Percentiles rank a stretch among this genome's conserved stretches.
phyloP scores from a whole-genome alignment of 1,140 invertebrate genomes.

The fruit fly (Drosophila melanogaster) region Release_6_plus_ISO1_MT NT_033779.5:16539501-16540000 shows the following conservation, averaged over 20 bases:
- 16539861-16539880: constrained; percentile 17
- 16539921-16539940: constrained; percentile 21
- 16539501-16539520: too few species aligned
- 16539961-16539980: constrained; percentile 72
- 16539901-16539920: constrained; percentile 18
- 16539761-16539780: too few species aligned
- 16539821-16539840: constrained; percentile 2
- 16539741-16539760: too few species aligned
- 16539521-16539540: background rate
- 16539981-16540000: constrained; percentile 42
- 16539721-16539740: background rate
- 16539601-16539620: too few species aligned
- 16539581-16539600: background rate
- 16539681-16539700: too few species aligned
- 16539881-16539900: constrained; percentile 21
- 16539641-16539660: too few species aligned
- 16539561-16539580: background rate
- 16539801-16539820: constrained; percentile 2
- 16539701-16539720: too few species aligned
- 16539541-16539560: background rate
- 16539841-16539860: constrained; percentile 1
- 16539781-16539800: background rate
- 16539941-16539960: constrained; percentile 75
- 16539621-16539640: too few species aligned
- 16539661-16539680: too few species aligned